Evolutionary conservation across 1,140 invertebrate genomes (phyloP).

Genomic region (Caerostris extrusa): DNA sequence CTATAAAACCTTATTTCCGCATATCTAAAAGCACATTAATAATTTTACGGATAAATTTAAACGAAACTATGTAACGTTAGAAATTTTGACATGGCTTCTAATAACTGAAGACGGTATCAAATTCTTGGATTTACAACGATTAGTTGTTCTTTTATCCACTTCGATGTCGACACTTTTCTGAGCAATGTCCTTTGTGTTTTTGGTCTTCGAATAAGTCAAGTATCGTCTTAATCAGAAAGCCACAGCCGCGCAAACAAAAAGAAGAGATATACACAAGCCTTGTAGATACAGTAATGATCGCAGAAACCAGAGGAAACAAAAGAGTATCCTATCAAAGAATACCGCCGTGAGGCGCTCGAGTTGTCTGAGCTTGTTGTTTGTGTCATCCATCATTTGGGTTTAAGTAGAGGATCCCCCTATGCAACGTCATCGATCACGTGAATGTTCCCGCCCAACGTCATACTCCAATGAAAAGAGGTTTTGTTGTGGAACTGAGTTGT

Average conservation of each 20-base stretch:
- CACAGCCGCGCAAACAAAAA: constrained; percentile 18
- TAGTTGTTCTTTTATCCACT: too few relatives aligned
- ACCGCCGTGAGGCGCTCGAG: constrained; percentile 44
- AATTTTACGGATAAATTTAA: too few relatives aligned
- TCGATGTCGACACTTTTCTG: background rate
- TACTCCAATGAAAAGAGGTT: background rate
- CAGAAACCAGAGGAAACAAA: background rate
- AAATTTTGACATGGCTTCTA: too few relatives aligned
- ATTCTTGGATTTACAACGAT: too few relatives aligned
- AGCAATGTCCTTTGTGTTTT: background rate
- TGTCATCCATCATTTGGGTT: constrained; percentile 60
- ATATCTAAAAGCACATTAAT: too few relatives aligned
- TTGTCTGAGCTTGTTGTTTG: constrained; percentile 56
- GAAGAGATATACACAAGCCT: background rate
- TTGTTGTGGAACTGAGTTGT: too few relatives aligned
- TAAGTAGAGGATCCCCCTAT: constrained; percentile 46
- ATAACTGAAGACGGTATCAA: too few relatives aligned
- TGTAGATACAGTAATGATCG: constrained; percentile 31
- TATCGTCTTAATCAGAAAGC: constrained; percentile 30
- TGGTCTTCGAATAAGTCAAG: background rate
- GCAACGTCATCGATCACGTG: constrained; percentile 57
- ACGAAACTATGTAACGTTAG: too few relatives aligned
- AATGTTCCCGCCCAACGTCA: constrained; percentile 32
- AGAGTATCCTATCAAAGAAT: background rate
- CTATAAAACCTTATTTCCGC: too few relatives aligned